A percentile compares a stretch with the other conserved stretches of the same genome.
These are phyloP conservation scores for Dryas iulia DNA, from an alignment of 1,140 invertebrate genomes.

Conservation along the genomic window DNA sequence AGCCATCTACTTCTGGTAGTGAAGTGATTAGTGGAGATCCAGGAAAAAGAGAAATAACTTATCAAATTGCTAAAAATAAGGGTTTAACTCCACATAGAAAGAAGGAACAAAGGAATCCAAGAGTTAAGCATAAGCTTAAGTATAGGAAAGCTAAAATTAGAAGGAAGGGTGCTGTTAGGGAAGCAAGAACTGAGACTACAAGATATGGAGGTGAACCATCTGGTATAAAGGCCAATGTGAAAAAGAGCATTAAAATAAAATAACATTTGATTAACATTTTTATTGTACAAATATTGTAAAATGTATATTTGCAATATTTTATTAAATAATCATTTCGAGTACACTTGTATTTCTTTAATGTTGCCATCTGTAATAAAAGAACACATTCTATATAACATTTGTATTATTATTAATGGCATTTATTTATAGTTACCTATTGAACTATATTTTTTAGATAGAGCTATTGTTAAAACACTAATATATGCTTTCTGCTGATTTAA, in stretches of 20 bases:
- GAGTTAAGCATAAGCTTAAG: slow-evolving; percentile 95
- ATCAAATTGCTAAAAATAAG: slow-evolving; percentile 97
- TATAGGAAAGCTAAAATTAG: slow-evolving; percentile 94
- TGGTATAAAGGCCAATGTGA: slow-evolving; percentile 93
- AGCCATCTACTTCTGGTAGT: slow-evolving; percentile 54
- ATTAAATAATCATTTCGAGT: slow-evolving; percentile 34
- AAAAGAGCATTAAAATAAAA: slow-evolving; percentile 93
- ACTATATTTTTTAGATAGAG: too few relatives aligned
- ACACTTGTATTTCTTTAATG: slow-evolving; percentile 52
- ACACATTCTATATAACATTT: not conserved
- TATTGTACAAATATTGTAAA: slow-evolving; percentile 43
- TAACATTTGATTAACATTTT: slow-evolving; percentile 54
- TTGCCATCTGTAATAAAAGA: slow-evolving; percentile 69
- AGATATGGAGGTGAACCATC: slow-evolving; percentile 94
- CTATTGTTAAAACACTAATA: too few relatives aligned
- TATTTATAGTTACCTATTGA: too few relatives aligned
- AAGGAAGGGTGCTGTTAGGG: slow-evolving; percentile 92
- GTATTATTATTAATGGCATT: not conserved
- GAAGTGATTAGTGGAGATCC: slow-evolving; percentile 50
- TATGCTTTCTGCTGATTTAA: too few relatives aligned
- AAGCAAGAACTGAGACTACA: slow-evolving; percentile 87
- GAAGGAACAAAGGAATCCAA: slow-evolving; percentile 95
- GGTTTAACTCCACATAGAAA: slow-evolving; percentile 93
- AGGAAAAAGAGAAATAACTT: slow-evolving; percentile 91
- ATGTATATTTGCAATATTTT: slow-evolving; percentile 51